A percentile compares a stretch with the other conserved stretches of the same genome.
phyloP scores from a whole-genome alignment of 2,888 invertebrate species.

The Acanthacorydalis orientalis region DNA sequence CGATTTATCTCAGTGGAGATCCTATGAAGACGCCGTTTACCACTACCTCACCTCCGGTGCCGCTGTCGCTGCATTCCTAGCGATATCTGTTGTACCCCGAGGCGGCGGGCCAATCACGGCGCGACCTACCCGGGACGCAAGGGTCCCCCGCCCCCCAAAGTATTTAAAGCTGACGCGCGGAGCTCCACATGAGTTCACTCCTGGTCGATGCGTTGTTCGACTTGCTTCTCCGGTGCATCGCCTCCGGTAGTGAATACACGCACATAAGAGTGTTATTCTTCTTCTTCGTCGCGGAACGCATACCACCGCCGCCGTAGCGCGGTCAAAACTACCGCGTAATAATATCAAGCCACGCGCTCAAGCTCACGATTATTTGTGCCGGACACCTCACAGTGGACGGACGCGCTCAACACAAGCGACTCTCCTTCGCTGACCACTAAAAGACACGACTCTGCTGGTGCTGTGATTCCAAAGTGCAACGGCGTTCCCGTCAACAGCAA shows the following conservation, averaged over 20 bases:
- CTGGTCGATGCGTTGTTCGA: slow-evolving; percentile 26
- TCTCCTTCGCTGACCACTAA: too few species aligned
- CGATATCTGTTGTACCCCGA: slow-evolving; percentile 25
- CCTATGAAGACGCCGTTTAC: slow-evolving; percentile 25
- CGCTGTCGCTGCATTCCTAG: slow-evolving; percentile 17
- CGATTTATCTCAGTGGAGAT: slow-evolving; percentile 8
- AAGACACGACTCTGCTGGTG: too few species aligned
- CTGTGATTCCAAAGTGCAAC: too few species aligned
- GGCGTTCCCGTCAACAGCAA: too few species aligned
- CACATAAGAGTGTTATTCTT: too few species aligned
- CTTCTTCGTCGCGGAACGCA: too few species aligned
- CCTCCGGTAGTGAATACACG: not conserved
- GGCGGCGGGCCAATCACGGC: slow-evolving; percentile 35
- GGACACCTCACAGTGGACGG: too few species aligned
- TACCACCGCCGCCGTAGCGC: too few species aligned
- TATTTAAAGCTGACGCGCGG: slow-evolving; percentile 42
- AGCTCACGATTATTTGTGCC: too few species aligned
- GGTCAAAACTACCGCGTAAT: too few species aligned
- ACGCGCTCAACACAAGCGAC: too few species aligned
- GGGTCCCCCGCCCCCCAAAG: slow-evolving; percentile 38
- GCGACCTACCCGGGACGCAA: slow-evolving; percentile 40
- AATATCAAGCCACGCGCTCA: too few species aligned
- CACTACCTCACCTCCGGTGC: slow-evolving; percentile 21
- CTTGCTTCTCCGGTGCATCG: slow-evolving; percentile 2
- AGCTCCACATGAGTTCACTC: slow-evolving; percentile 41